Percentiles rank a stretch among this genome's conserved stretches.
Conservation (phyloP, 2,888 invertebrate species). For the Lochmaea crataegi region DNA sequence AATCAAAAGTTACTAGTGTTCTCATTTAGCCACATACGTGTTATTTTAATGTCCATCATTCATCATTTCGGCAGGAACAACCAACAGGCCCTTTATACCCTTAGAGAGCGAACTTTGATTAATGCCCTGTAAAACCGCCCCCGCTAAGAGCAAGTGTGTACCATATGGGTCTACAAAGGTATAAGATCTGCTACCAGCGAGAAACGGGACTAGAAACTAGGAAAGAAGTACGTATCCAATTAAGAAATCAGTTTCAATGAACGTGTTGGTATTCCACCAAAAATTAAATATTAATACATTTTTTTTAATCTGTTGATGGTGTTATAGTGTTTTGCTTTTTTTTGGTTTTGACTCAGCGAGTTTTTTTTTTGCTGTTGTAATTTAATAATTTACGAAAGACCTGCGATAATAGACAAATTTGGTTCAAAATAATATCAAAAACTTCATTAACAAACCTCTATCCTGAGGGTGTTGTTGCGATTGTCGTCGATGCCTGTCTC, state of each 20-base stretch:
- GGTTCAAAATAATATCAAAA: too few species aligned
- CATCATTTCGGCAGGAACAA: conserved; percentile 42
- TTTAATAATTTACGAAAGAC: too few species aligned
- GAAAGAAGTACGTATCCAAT: conserved; percentile 33
- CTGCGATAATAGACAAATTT: too few species aligned
- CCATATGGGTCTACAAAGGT: conserved; percentile 49
- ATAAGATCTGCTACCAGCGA: conserved; percentile 24
- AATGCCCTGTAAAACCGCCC: conserved; percentile 48
- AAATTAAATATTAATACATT: neutral
- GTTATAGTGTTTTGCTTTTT: too few species aligned
- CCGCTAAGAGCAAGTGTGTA: conserved; percentile 47
- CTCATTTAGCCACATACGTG: conserved; percentile 42
- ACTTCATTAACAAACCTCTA: too few species aligned
- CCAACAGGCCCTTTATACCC: conserved; percentile 48
- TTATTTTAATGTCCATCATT: conserved; percentile 45
- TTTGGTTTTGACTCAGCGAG: too few species aligned
- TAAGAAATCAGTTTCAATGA: conserved; percentile 6
- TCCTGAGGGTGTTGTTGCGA: too few species aligned
- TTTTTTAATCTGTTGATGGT: too few species aligned
- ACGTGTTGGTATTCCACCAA: neutral
- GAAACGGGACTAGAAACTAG: conserved; percentile 28
- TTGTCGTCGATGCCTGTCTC: too few species aligned
- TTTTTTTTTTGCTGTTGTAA: too few species aligned
- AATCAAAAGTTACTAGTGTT: conserved; percentile 38
- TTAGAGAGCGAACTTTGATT: conserved; percentile 44